Evolutionary conservation across 2,797 vertebrate species (phyloP), one percentile per base, ranked within the genome.

Genomic region (Pangasius larnaudii): DNA sequence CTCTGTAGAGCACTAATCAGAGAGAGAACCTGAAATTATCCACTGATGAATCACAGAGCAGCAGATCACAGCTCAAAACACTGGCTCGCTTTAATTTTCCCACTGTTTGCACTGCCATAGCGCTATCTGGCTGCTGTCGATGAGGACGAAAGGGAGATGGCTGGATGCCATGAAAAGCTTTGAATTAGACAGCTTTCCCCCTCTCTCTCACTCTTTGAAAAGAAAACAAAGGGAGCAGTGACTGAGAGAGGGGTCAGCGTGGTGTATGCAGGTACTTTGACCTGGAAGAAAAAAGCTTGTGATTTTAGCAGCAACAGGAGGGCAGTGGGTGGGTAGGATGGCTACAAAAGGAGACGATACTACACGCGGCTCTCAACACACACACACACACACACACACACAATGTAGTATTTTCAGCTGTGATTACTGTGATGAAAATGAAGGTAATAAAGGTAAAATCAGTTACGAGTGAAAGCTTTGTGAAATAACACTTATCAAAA

Each of bases 261-360:
- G 87, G 91, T 90, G 84, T 89, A 88, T 93, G 92, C 90, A 91
- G 84, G 84, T 91, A 93, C 90, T 92, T 81, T 93, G 93, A 94
- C 92, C 93, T 93, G 91, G 89, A 94, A 93, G 92, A 92, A 94
- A 95, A 92, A 89, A 89, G 90, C 91, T 90, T 91, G 90, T 90
- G 91, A 92, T 94, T 90, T 92, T 77, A 89, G 72, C 87, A 53
- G 65, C 87, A 90, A 92, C 90, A 88, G 63, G 33, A 88, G 85
- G 69, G 86, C 85, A 80, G 88, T 88, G 85, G 85, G 65, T 88
- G 85, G 58, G 77, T 42, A 87, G 86, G 86, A 86, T 72, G 80
- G 85, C 75, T 88, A 46, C 87, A 58, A 78, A 69, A 91, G 79
- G 69, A 87, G 89, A 90, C 74, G 77, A 61, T 67, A 36, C 46